Conservation (phyloP, 1,140 invertebrate genomes). For the Venustaconcha ellipsiformis region DNA sequence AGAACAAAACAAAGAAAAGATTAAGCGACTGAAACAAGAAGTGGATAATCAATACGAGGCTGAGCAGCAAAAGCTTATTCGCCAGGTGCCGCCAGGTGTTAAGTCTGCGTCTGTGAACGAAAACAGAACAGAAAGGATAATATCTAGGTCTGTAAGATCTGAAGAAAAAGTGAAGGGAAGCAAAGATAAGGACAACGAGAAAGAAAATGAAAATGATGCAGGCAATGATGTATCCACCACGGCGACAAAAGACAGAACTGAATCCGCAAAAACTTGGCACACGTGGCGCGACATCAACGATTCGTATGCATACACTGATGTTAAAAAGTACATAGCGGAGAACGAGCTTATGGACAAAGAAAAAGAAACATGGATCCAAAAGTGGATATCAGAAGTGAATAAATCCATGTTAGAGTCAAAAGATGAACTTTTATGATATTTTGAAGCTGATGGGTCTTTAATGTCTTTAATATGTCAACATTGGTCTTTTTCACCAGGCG, state of each 20-base stretch:
- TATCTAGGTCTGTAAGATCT: conserved; percentile 31
- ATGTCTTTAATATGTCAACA: no score
- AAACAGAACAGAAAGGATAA: conserved; percentile 9
- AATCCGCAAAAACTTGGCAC: conserved; percentile 53
- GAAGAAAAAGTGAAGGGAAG: conserved; percentile 25
- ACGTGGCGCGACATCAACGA: conserved; percentile 61
- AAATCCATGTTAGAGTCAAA: conserved; percentile 33
- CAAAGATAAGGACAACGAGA: conserved; percentile 15
- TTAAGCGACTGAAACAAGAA: conserved; percentile 44
- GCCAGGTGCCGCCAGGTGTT: conserved; percentile 26
- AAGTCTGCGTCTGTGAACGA: conserved; percentile 10
- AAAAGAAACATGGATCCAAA: conserved; percentile 50
- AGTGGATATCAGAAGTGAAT: conserved; percentile 55
- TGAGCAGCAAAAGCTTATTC: conserved; percentile 24
- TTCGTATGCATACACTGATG: conserved; percentile 60
- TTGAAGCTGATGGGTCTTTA: no score
- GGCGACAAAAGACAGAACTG: conserved; percentile 18
- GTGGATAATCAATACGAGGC: conserved; percentile 40
- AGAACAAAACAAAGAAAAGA: conserved; percentile 45
- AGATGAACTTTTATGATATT: conserved; percentile 3
- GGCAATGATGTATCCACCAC: no score
- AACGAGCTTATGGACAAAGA: conserved; percentile 59
- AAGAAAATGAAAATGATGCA: conserved; percentile 10
- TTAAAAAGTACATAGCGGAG: conserved; percentile 59
- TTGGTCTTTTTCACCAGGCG: no score